phyloP scores from a whole-genome alignment of 1,140 invertebrate species.

The Drosophila seguyi region DNA sequence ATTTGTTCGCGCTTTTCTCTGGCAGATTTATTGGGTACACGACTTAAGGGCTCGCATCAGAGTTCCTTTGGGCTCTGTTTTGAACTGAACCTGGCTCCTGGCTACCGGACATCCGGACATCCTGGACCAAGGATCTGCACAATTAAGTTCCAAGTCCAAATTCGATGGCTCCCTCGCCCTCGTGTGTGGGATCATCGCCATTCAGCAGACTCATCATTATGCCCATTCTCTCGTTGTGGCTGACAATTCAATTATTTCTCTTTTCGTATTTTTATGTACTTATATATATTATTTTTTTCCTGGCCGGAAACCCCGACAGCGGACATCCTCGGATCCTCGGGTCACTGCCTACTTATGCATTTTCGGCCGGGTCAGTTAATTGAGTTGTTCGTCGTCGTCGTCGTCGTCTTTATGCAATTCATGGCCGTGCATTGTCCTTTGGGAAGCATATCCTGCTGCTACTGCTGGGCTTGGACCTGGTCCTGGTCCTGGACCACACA shows the following conservation, averaged over 20 bases:
- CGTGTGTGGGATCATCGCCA: slow-evolving; percentile 28
- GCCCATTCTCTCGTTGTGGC: slow-evolving; percentile 9
- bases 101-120: slow-evolving; percentile 38
- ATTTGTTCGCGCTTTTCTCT: not conserved
- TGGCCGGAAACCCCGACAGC: slow-evolving; percentile 62
- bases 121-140: slow-evolving; percentile 8
- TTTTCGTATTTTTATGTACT: not conserved
- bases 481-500: slow-evolving; percentile 61
- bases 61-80: not conserved
- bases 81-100: not conserved
- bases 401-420: slow-evolving; percentile 72
- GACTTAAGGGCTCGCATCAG: not conserved
- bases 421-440: slow-evolving; percentile 65
- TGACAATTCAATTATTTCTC: slow-evolving; percentile 44
- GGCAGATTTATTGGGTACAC: not conserved
- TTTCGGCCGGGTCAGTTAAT: slow-evolving; percentile 53
- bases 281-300: slow-evolving; percentile 3
- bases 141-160: slow-evolving; percentile 38
- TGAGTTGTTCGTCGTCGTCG: slow-evolving; percentile 64
- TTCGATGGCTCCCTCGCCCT: slow-evolving; percentile 12
- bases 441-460: slow-evolving; percentile 70
- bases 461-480: slow-evolving; percentile 17
- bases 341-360: slow-evolving; percentile 68
- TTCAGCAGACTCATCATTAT: slow-evolving; percentile 28
- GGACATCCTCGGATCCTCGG: slow-evolving; percentile 40